Percentiles rank a stretch among this genome's conserved stretches.
phyloP scores from a whole-genome alignment of 2,113 vertebrate species.

The Motacilla tschutschensis region DNA sequence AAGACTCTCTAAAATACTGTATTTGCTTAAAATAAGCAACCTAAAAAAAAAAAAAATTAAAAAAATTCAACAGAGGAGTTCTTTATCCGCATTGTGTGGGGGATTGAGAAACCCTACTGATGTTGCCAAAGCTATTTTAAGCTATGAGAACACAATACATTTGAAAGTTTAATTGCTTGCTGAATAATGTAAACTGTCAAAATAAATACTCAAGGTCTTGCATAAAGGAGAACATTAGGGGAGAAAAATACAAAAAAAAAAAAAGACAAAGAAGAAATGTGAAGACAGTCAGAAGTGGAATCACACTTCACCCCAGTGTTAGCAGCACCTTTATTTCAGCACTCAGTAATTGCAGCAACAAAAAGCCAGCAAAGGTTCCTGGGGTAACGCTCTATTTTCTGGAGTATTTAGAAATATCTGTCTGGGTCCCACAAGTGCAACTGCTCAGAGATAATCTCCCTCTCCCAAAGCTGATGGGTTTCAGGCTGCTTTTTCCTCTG shows the following conservation, averaged over 20 bases:
- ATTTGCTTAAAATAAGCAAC: conserved; percentile 23
- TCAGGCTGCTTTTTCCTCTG: neutral
- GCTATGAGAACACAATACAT: conserved; percentile 60
- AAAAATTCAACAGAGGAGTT: neutral
- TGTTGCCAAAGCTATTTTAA: conserved; percentile 62
- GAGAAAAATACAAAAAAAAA: neutral
- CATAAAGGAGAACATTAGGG: conserved; percentile 23
- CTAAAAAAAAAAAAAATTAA: neutral
- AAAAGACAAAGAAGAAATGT: neutral
- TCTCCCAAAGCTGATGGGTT: neutral
- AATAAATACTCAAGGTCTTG: conserved; percentile 63
- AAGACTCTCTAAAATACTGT: conserved; percentile 6
- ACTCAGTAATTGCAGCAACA: neutral
- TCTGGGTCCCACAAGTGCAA: neutral
- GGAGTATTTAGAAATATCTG: neutral
- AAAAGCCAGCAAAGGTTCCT: neutral
- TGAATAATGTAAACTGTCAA: conserved; percentile 64
- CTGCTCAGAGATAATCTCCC: neutral
- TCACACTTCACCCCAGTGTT: neutral
- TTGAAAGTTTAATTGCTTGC: conserved; percentile 66
- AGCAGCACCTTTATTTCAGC: neutral
- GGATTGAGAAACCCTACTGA: conserved; percentile 50
- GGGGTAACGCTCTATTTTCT: neutral
- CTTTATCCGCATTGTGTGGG: conserved; percentile 39
- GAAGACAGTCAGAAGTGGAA: conserved; percentile 34